Conservation (phyloP, 1,140 invertebrate species). For the Drosophila ananassae region DNA sequence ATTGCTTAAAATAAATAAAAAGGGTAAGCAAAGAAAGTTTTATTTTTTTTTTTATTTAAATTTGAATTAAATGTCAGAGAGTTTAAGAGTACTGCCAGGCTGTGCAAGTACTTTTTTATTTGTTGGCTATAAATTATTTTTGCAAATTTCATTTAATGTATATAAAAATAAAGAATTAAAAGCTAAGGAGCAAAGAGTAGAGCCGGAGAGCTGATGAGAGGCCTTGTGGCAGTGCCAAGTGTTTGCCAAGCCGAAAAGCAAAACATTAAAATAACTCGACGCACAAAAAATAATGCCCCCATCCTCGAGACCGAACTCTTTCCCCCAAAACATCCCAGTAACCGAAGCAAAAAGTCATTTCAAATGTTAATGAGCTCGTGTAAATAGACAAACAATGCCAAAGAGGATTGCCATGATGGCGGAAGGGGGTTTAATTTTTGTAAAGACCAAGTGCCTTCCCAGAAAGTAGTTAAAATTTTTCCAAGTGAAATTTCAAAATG, state of each 20-base stretch:
- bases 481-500: constrained; percentile 75
- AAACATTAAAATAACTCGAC: constrained; percentile 72
- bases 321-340: constrained; percentile 10
- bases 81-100: constrained; percentile 10
- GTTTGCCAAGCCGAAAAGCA: constrained; percentile 60
- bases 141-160: constrained; percentile 78
- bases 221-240: constrained; percentile 24
- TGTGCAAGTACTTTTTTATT: constrained; percentile 56
- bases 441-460: constrained; percentile 43
- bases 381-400: constrained; percentile 81
- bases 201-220: not conserved
- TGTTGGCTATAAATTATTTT: constrained; percentile 69
- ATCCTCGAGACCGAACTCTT: not conserved
- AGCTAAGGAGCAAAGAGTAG: constrained; percentile 8
- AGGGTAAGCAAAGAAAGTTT: not conserved
- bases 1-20: constrained; percentile 17
- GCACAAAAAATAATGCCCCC: constrained; percentile 43
- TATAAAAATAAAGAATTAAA: constrained; percentile 63
- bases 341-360: constrained; percentile 74
- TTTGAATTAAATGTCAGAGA: not conserved
- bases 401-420: constrained; percentile 37
- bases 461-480: constrained; percentile 77
- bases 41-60: not conserved
- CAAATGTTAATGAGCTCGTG: constrained; percentile 82
- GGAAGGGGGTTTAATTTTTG: not conserved